Evolutionary conservation across 2,888 invertebrate species (phyloP).

Genomic region (Craniophora ligustri): DNA sequence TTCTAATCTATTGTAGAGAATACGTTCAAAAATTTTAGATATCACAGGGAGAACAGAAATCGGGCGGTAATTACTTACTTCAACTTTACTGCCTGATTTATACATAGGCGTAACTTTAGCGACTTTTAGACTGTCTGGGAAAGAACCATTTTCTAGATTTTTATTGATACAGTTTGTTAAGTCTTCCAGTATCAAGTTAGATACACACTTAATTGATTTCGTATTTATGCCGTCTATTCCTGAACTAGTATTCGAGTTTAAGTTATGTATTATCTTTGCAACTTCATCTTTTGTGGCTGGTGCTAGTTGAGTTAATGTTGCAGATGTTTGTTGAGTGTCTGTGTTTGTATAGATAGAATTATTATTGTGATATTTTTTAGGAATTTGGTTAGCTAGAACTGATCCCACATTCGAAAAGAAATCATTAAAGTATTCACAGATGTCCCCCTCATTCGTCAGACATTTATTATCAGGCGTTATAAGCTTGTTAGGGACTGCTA

Average conservation of each 20-base stretch:
- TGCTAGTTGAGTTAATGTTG: neutral
- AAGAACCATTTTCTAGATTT: too few species aligned
- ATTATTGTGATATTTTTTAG: neutral
- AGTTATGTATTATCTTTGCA: neutral
- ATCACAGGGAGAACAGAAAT: too few species aligned
- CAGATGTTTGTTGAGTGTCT: neutral
- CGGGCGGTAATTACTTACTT: too few species aligned
- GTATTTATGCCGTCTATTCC: too few species aligned
- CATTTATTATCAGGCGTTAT: neutral
- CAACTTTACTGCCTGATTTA: too few species aligned
- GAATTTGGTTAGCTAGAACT: conserved; percentile 1
- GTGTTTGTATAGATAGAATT: neutral
- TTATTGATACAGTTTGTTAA: too few species aligned
- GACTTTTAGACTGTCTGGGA: too few species aligned
- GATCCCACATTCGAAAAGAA: conserved; percentile 4
- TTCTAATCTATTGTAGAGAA: too few species aligned
- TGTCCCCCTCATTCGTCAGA: neutral
- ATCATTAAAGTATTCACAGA: conserved; percentile 6
- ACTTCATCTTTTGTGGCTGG: neutral
- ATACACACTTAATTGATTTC: neutral
- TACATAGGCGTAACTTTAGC: too few species aligned
- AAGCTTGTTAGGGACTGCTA: neutral
- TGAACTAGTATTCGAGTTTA: neutral
- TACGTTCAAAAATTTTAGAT: too few species aligned
- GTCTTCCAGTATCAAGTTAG: too few species aligned